Evolutionary conservation across 2,113 vertebrate genomes (phyloP), one percentile per base, ranked within the genome.

Genomic region (Nyctereutes procyonoides): DNA sequence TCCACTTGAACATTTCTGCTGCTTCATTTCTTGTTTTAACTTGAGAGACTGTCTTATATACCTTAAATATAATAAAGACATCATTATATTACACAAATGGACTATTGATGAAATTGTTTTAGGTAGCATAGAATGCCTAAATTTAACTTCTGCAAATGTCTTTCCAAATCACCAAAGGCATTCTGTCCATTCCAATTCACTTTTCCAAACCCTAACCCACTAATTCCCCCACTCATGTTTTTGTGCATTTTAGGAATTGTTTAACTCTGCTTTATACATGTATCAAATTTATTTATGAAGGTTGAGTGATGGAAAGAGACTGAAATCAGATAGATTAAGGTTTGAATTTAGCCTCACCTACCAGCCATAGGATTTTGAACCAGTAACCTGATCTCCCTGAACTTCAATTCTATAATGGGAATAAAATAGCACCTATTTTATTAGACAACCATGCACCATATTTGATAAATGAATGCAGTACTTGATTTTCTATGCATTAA

Each of bases 1-100:
- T 93, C 69, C 22, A 53, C n/a, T 35, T 74, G 24, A 82, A 97
- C 83, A 1, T 73, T 85, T 88, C 28, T 73, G 17, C 26, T 60
- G 60, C 32, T 71, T 63, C 8, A 91, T 85, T 96, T 62, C 22
- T 94, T 71, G 8, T 73, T 96, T 93, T 58, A 83, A 58, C 9
- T 20, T 38, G 7, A 63, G 5, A 87, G 1, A 71, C 15, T 79
- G 6, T 73, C 19, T 60, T 60, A 63, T 35, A 32, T 85, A 81
- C 8, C 38, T 82, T 60, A 88, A 91, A 38, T 58, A 67, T 58
- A 53, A 28, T 32, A 76, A 71, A 76, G n/a, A 56, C 0, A 26
- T 32, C 17, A 51, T 80, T 74, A 60, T 55, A 56, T 69, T 69
- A 82, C 16, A 97, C 28, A 81, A 60, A 67, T 20, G 14, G 5